Evolutionary conservation across 2,113 vertebrate genomes (phyloP).

Genomic region (Pseudorectes ferrugineus): DNA sequence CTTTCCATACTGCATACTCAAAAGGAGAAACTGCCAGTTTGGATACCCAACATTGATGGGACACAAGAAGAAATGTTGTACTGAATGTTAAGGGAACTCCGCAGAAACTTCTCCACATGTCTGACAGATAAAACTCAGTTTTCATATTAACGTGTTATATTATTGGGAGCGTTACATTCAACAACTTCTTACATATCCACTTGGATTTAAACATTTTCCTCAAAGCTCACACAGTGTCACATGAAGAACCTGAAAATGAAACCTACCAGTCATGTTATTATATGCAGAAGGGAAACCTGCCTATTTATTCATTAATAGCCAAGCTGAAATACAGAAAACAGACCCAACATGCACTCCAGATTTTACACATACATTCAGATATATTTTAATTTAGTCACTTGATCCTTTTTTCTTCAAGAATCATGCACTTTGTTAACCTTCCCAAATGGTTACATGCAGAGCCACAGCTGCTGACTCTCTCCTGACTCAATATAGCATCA

Average conservation of each 20-base stretch:
- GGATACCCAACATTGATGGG: neutral
- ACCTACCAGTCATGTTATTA: neutral
- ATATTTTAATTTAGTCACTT: neutral
- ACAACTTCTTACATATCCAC: neutral
- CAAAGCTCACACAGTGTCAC: neutral
- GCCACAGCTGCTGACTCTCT: neutral
- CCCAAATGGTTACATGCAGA: neutral
- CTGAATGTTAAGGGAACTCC: neutral
- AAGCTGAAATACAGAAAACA: neutral
- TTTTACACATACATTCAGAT: neutral
- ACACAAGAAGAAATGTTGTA: neutral
- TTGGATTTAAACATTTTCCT: neutral
- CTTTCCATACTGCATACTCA: neutral
- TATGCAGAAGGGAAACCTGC: neutral
- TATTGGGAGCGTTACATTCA: accelerated
- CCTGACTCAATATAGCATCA: neutral
- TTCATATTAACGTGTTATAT: neutral
- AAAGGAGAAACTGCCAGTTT: neutral
- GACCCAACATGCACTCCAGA: neutral
- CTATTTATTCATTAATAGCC: neutral
- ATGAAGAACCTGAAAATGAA: conserved; percentile 22
- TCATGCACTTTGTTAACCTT: neutral
- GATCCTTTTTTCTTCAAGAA: neutral
- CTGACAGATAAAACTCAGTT: neutral
- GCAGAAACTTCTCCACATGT: neutral